These are phyloP conservation scores for Amblyjoppa fuscipennis DNA, from an alignment of 2,888 invertebrate species.

Conservation along the genomic window DNA sequence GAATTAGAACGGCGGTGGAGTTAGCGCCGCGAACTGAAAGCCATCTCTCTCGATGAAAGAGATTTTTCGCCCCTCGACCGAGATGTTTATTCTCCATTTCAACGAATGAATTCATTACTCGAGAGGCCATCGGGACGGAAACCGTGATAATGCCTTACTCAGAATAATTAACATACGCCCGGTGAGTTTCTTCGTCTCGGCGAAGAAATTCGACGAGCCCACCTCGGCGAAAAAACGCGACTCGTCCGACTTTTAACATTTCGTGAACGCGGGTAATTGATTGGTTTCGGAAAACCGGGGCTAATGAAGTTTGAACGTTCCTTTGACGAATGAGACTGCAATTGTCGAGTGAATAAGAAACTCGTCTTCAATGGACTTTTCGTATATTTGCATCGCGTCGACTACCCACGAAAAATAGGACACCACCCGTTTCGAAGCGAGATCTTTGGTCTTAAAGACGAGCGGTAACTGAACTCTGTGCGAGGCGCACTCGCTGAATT, in stretches of 20 bases:
- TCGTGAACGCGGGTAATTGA: not conserved
- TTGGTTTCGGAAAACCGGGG: not conserved
- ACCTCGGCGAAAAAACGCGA: not conserved
- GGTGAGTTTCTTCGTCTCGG: constrained; percentile 1
- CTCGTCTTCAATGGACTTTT: not conserved
- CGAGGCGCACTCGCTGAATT: too few species aligned
- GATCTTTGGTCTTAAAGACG: too few species aligned
- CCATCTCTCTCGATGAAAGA: not conserved
- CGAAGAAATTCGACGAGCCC: not conserved
- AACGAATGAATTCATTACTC: constrained; percentile 26
- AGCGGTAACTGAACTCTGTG: too few species aligned
- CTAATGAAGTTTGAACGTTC: not conserved
- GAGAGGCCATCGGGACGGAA: not conserved
- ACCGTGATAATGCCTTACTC: not conserved
- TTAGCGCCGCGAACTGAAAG: not conserved
- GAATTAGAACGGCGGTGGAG: not conserved
- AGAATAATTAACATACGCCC: constrained; percentile 35
- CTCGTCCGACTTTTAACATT: not conserved
- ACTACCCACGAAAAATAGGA: too few species aligned
- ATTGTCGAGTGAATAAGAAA: not conserved
- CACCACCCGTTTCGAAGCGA: too few species aligned
- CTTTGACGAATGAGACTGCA: not conserved
- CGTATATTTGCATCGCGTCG: not conserved
- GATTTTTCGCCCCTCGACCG: not conserved
- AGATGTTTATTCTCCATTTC: not conserved